Percentiles rank a stretch among this genome's conserved stretches.
phyloP scores from a whole-genome alignment of 2,113 vertebrate genomes.

The Anolis carolinensis region DNA sequence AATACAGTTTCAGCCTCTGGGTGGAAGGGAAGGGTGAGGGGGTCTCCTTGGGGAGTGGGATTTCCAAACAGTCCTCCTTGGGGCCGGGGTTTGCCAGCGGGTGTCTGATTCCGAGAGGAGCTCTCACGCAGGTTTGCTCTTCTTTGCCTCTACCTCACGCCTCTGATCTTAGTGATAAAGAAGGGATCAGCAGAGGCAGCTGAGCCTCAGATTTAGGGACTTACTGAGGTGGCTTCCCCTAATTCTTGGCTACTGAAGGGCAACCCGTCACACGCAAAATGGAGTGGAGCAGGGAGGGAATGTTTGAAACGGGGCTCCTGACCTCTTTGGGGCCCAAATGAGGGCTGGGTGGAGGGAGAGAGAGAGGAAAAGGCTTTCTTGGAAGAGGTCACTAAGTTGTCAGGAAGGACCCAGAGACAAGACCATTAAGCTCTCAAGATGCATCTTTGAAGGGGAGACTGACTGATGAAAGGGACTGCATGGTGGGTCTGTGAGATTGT shows the following conservation, averaged over 20 bases:
- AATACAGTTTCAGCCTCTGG: not conserved
- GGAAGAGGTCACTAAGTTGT: not conserved
- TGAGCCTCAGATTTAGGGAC: slow-evolving; percentile 11
- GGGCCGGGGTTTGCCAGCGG: not conserved
- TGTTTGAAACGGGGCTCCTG: not conserved
- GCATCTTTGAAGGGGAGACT: not conserved
- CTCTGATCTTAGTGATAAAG: slow-evolving; percentile 4
- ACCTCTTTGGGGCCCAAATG: too few relatives aligned
- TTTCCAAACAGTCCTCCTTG: not conserved
- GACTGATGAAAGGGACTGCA: not conserved
- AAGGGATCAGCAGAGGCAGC: not conserved
- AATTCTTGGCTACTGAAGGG: not conserved
- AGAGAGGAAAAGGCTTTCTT: not conserved
- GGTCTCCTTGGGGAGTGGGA: not conserved
- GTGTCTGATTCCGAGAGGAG: not conserved
- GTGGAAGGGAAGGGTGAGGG: not conserved
- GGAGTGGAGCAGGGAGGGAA: not conserved
- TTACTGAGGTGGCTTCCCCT: not conserved
- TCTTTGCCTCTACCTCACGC: not conserved
- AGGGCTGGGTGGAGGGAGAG: not conserved
- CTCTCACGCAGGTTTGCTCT: not conserved
- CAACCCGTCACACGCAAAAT: not conserved
- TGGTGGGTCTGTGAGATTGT: not conserved
- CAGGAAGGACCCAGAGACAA: not conserved
- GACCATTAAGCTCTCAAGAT: too few relatives aligned